phyloP scores from a whole-genome alignment of 2,797 vertebrate genomes.

The Cynopterus sphinx region DNA sequence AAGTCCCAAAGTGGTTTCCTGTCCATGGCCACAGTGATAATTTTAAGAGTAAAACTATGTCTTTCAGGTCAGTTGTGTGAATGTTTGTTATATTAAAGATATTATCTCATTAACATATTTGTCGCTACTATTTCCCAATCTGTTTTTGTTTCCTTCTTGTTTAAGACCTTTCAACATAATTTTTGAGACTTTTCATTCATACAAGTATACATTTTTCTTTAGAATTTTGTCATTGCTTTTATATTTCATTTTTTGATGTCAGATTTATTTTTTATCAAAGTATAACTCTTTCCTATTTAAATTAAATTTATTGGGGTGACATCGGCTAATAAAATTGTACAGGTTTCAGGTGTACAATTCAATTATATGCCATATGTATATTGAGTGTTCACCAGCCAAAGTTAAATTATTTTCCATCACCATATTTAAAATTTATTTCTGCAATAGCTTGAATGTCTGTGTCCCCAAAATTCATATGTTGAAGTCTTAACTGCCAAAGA shows the following conservation, averaged over 20 bases:
- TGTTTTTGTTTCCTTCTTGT: not conserved
- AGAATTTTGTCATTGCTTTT: not conserved
- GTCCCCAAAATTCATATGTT: not conserved
- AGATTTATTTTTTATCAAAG: too few species aligned
- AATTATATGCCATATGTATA: too few species aligned
- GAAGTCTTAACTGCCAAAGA: not conserved
- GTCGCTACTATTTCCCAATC: not conserved
- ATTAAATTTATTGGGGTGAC: too few species aligned
- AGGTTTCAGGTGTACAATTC: too few species aligned
- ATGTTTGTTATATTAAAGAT: not conserved
- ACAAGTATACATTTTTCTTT: not conserved
- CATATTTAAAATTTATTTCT: not conserved
- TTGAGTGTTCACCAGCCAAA: too few species aligned
- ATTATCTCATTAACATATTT: not conserved
- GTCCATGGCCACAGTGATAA: fast-evolving
- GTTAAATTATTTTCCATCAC: too few species aligned
- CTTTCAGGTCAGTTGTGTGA: not conserved
- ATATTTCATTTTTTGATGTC: not conserved
- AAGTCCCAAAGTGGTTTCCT: not conserved
- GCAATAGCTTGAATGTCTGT: not conserved
- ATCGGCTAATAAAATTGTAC: too few species aligned
- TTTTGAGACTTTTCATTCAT: not conserved
- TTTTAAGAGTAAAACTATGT: not conserved
- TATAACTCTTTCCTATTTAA: too few species aligned
- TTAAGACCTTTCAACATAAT: not conserved